A percentile compares a stretch with the other conserved stretches of the same genome.
Conservation (phyloP, 64 coral and sea anemone genomes). For the Pocillopora damicornis region DNA sequence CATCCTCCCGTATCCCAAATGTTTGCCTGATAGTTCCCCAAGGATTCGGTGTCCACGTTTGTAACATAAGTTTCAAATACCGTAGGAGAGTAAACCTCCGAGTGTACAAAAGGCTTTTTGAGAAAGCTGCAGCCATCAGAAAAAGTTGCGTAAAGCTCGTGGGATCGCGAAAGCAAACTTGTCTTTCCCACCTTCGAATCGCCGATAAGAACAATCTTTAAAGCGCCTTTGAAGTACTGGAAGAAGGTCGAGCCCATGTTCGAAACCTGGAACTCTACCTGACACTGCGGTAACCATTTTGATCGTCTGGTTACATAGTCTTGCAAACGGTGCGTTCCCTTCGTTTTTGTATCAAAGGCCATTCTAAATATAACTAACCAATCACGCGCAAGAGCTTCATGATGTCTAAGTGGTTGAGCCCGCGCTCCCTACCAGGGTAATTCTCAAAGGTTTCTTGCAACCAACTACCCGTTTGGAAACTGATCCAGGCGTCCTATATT, state of each 20-base stretch:
- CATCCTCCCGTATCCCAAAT: slow-evolving; percentile 49
- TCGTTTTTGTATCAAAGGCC: neutral
- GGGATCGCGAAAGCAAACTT: slow-evolving; percentile 24
- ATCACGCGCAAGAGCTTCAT: neutral
- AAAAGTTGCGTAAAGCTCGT: slow-evolving; percentile 41
- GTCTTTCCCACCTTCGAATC: slow-evolving; percentile 55
- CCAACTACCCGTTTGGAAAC: no score
- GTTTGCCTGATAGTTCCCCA: slow-evolving; percentile 40
- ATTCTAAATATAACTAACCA: slow-evolving; percentile 14
- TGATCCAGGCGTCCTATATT: no score
- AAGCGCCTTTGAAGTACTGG: neutral
- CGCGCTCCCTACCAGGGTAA: no score
- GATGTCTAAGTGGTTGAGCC: no score
- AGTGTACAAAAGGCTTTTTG: neutral
- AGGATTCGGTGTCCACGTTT: neutral
- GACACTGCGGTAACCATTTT: neutral
- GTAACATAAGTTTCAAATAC: slow-evolving; percentile 7
- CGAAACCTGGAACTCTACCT: neutral
- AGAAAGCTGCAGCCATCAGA: slow-evolving; percentile 10
- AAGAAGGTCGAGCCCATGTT: neutral
- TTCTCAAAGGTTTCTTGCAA: no score
- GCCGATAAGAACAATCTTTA: slow-evolving; percentile 60
- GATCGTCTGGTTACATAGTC: neutral
- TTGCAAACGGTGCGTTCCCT: neutral
- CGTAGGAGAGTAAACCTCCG: slow-evolving; percentile 21